Evolutionary conservation across 2,888 invertebrate genomes (phyloP), one percentile per base, ranked within the genome.

Genomic region (Argynnis bischoffii): DNA sequence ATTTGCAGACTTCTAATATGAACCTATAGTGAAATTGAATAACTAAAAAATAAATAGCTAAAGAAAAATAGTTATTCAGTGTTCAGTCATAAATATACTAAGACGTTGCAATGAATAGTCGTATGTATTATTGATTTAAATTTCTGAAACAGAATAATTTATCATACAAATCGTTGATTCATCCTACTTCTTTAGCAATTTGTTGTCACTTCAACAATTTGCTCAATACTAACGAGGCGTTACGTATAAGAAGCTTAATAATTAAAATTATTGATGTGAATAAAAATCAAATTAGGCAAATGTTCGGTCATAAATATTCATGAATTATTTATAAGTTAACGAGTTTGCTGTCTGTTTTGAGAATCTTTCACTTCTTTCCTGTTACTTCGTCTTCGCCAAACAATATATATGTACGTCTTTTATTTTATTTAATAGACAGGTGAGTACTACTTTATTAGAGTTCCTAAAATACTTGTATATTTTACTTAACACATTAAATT

Each of bases 251-350:
- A 67, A 66, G 47, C 47, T 64, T 56, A 18, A 64, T 60, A 66
- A 61, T 66, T 67, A 69, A 6, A 63, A 67, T 69, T 66, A 64
- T 66, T 56, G 55, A 56, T 64, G 56, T 72, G 70, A 69, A 67
- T 70, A 69, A 64, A 70, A 66, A 67, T 67, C 63, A 35, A 55
- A 69, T 67, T 66, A 68, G 56, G 63, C 54, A 64, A 64, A 71
- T 65, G 57, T 63, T 67, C 53, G n/a, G 60, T 46, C 56, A 35
- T 67, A 65, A 69, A 18, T 8, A 48, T 47, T 69, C 46, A 69
- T 72, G 59, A 57, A 70, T 70, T 63, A 72, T 68, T 66, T 51
- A 72, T 59, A 56, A 61, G 60, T 50, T 55, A 21, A 55, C 51
- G 21, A 55, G 54, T 53, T 15, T 31, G 59, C 35, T 14, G 13